Percentiles rank a stretch among this genome's conserved stretches.
phyloP scores from a whole-genome alignment of 1,140 invertebrate genomes.

The Scaptodrosophila lebanonensis region DNA sequence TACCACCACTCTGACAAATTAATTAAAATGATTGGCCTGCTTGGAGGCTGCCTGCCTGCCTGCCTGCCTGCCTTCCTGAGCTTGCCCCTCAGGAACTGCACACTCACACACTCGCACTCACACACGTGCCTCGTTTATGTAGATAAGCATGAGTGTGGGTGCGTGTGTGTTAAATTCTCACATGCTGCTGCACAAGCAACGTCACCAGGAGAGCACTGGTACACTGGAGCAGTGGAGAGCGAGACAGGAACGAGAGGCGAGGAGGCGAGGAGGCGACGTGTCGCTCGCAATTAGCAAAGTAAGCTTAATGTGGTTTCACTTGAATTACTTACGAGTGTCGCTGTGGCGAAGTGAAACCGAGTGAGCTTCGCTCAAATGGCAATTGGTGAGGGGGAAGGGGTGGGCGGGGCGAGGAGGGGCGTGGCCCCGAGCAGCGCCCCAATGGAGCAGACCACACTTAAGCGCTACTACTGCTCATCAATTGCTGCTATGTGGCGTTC shows the following conservation, averaged over 20 bases:
- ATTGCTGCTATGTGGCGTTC: constrained; percentile 50
- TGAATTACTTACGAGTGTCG: constrained; percentile 73
- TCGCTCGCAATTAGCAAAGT: constrained; percentile 76
- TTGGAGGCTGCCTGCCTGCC: constrained; percentile 19
- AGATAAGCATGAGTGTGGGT: constrained; percentile 46
- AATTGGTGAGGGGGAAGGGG: not conserved
- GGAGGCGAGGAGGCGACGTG: constrained; percentile 53
- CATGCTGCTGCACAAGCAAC: constrained; percentile 28
- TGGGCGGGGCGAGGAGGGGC: not conserved
- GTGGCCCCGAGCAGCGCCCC: constrained; percentile 9
- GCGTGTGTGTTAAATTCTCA: constrained; percentile 28
- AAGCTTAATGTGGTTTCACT: constrained; percentile 76
- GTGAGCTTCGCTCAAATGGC: not conserved
- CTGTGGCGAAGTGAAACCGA: constrained; percentile 14
- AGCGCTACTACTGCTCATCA: constrained; percentile 39
- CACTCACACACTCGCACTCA: constrained; percentile 14
- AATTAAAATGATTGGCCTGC: constrained; percentile 77
- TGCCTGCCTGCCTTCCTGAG: constrained; percentile 3
- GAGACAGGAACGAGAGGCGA: constrained; percentile 4
- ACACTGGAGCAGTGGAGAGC: too few relatives aligned
- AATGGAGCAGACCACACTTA: not conserved
- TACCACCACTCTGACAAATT: constrained; percentile 77
- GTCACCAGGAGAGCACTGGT: too few relatives aligned
- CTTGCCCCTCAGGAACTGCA: constrained; percentile 17
- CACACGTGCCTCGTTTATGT: constrained; percentile 41